Evolutionary conservation across 2,113 vertebrate species (phyloP).

Genomic region (Haemorhous mexicanus): DNA sequence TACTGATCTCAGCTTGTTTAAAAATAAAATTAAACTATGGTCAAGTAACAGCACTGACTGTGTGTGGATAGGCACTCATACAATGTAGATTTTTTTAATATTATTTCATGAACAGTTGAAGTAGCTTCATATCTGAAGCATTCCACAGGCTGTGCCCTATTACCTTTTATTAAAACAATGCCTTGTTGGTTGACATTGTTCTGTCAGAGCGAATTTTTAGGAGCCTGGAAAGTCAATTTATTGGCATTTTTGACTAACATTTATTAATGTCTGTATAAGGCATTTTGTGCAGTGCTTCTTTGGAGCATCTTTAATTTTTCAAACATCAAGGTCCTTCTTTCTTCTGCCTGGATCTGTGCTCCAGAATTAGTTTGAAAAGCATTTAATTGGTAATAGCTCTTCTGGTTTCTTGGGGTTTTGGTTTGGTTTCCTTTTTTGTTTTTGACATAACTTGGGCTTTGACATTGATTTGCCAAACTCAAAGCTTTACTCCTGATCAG

Average conservation of each 20-base stretch:
- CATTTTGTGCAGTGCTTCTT: neutral
- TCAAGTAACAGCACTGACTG: neutral
- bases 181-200: neutral
- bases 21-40: neutral
- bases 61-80: neutral
- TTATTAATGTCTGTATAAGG: neutral
- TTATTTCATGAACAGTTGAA: neutral
- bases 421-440: neutral
- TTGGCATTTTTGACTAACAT: neutral
- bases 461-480: neutral
- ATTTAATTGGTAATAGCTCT: neutral
- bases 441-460: neutral
- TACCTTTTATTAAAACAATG: neutral
- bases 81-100: accelerated
- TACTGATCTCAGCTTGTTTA: neutral
- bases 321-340: neutral
- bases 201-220: neutral
- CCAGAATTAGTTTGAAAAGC: neutral
- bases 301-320: neutral
- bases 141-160: neutral
- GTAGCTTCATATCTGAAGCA: neutral
- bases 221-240: neutral
- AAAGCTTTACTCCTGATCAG: neutral
- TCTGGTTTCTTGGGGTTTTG: neutral
- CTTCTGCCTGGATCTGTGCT: neutral